phyloP scores from a whole-genome alignment of 2,797 vertebrate genomes.

The Acanthornis magna region DNA sequence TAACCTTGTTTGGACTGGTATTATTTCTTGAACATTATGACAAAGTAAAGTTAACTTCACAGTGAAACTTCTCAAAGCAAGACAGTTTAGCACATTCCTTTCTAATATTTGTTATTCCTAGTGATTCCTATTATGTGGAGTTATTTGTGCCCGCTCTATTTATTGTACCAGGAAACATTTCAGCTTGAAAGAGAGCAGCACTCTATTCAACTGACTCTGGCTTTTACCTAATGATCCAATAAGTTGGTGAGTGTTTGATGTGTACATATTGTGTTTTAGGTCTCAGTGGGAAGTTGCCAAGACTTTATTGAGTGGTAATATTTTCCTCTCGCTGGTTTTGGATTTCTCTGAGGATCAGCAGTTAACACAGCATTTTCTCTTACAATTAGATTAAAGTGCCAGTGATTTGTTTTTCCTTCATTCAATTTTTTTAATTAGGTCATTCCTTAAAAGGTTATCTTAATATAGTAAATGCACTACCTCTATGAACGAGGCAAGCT shows the following conservation, averaged over 20 bases:
- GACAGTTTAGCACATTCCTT: background rate
- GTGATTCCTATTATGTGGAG: background rate
- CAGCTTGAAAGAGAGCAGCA: conserved; percentile 25
- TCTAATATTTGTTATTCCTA: background rate
- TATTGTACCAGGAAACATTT: conserved; percentile 28
- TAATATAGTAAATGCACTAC: conserved; percentile 74
- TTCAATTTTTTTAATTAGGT: conserved; percentile 70
- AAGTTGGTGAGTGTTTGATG: conserved; percentile 64
- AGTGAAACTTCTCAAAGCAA: background rate
- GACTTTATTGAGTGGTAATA: conserved; percentile 62
- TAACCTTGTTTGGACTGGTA: background rate
- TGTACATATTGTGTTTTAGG: conserved; percentile 43
- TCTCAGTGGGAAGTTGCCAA: conserved; percentile 59
- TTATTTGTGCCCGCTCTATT: conserved; percentile 30
- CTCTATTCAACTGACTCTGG: conserved; percentile 54
- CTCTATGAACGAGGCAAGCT: conserved; percentile 30
- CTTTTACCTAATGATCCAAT: conserved; percentile 69
- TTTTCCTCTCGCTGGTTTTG: conserved; percentile 65
- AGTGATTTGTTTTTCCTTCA: conserved; percentile 67
- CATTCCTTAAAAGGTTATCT: conserved; percentile 67
- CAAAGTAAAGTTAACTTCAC: background rate
- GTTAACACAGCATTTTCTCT: conserved; percentile 64
- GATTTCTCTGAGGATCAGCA: conserved; percentile 69
- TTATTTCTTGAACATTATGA: background rate
- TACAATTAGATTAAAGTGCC: conserved; percentile 70